Conservation (phyloP, 2,113 vertebrate species). For the Leucosticte australis region DNA sequence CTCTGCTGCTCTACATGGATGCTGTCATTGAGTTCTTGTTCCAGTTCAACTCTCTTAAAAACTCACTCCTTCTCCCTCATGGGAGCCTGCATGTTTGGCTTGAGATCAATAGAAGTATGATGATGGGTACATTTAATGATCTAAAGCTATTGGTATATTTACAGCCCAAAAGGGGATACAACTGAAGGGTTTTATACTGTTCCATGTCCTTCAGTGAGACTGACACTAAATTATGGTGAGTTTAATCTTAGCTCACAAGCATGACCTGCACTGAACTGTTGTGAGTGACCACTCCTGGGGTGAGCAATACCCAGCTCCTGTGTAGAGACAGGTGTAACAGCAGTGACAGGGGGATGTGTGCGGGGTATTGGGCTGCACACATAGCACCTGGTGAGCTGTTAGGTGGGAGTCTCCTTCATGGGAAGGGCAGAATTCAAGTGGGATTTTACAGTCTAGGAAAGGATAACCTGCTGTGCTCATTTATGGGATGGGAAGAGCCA, state of each 20-base stretch:
- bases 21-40: not conserved
- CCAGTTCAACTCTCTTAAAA: not conserved
- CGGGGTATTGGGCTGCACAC: not conserved
- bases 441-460: not conserved
- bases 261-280: not conserved
- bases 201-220: not conserved
- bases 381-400: fast-evolving
- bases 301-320: not conserved
- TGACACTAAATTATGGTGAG: not conserved
- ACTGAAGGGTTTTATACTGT: not conserved
- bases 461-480: not conserved
- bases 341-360: not conserved
- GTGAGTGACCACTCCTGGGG: not conserved
- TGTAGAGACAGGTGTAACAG: not conserved
- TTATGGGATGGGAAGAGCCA: not conserved
- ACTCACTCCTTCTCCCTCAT: not conserved
- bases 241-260: not conserved
- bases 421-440: not conserved
- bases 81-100: not conserved
- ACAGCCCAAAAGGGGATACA: not conserved
- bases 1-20: not conserved
- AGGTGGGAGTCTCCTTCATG: not conserved
- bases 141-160: not conserved
- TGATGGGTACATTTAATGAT: not conserved
- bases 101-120: not conserved